Evolutionary conservation across 2,797 vertebrate genomes (phyloP).

Genomic region (Pogonophryne albipinna): DNA sequence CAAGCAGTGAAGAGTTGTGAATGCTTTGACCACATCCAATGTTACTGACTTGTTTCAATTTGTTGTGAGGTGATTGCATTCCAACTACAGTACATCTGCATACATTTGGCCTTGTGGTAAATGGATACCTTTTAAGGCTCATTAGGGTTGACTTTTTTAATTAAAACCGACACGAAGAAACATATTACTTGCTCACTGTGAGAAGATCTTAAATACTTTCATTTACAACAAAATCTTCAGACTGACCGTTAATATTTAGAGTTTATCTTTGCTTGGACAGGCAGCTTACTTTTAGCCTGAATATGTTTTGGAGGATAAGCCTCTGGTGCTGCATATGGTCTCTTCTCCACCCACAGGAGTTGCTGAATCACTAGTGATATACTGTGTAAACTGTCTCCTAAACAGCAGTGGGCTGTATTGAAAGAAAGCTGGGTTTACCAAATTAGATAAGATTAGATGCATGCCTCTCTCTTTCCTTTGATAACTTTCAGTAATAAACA

Average conservation of each 20-base stretch:
- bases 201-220: background rate
- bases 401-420: constrained; percentile 15
- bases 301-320: constrained; percentile 2
- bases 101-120: background rate
- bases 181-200: background rate
- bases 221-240: background rate
- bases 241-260: background rate
- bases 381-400: constrained; percentile 12
- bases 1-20: background rate
- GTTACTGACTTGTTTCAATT: background rate
- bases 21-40: background rate
- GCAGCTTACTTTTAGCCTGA: constrained; percentile 6
- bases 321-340: background rate
- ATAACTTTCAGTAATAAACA: constrained; percentile 12
- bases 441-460: constrained; percentile 26
- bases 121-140: background rate
- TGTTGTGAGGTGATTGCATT: background rate
- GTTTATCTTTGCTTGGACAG: background rate
- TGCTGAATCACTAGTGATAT: constrained; percentile 22
- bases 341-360: constrained; percentile 3
- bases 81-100: background rate
- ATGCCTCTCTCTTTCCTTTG: constrained; percentile 1
- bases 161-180: background rate
- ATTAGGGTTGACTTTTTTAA: background rate
- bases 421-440: constrained; percentile 5